Evolutionary conservation across 2,113 vertebrate genomes (phyloP).

Genomic region (Saimiri boliviensis): DNA sequence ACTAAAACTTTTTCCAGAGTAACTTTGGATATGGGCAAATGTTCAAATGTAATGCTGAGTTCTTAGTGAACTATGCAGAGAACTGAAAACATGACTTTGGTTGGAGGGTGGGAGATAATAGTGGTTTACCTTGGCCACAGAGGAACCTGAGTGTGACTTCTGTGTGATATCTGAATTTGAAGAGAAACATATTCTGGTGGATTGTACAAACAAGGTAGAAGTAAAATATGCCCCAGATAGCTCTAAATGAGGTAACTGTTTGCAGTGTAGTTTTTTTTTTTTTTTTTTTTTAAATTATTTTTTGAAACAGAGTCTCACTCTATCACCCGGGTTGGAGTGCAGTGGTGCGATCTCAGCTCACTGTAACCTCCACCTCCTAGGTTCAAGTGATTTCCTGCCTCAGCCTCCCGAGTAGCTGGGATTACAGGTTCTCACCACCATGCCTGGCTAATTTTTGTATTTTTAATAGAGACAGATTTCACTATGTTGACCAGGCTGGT

Average conservation of each 20-base stretch:
- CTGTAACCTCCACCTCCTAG: no score
- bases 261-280: background rate
- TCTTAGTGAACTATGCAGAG: conserved; percentile 14
- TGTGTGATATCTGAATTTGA: conserved; percentile 2
- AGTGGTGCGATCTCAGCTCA: no score
- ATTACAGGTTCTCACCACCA: no score
- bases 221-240: background rate
- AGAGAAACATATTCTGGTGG: background rate
- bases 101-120: background rate
- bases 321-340: no score
- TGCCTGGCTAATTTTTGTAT: no score
- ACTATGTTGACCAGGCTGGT: no score
- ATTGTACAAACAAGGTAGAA: background rate
- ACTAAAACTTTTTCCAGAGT: conserved; percentile 2
- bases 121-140: background rate
- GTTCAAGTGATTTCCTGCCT: no score
- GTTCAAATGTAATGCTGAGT: background rate
- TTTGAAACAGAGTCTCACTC: no score
- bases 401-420: no score
- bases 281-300: no score
- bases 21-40: background rate
- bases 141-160: background rate
- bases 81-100: conserved; percentile 17
- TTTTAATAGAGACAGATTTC: no score
- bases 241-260: background rate